These are phyloP conservation scores for Telenomus remus DNA, from an alignment of 1,140 invertebrate species.

Conservation along the genomic window DNA sequence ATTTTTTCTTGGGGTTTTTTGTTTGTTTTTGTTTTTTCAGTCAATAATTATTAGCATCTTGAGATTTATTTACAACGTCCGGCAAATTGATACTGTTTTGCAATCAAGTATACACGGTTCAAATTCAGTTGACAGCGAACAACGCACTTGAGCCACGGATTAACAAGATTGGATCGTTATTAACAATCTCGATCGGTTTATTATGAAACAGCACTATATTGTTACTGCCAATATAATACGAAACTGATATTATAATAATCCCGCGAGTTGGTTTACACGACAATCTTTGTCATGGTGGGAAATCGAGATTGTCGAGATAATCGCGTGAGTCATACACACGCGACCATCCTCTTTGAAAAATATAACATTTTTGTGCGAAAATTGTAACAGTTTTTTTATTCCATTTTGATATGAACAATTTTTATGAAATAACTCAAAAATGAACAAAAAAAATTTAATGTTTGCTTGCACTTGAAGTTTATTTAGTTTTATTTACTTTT, in stretches of 20 bases:
- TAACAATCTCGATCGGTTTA: constrained; percentile 20
- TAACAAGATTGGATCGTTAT: constrained; percentile 39
- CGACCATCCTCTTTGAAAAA: not conserved
- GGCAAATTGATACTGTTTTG: constrained; percentile 13
- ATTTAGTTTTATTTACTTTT: no score
- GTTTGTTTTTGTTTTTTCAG: no score
- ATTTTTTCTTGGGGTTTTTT: no score
- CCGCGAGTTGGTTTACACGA: constrained; percentile 11
- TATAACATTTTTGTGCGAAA: no score
- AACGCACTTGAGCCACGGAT: constrained; percentile 5
- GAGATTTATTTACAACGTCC: constrained; percentile 5
- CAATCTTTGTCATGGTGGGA: constrained; percentile 10
- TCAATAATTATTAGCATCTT: no score
- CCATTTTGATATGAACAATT: no score
- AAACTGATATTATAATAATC: constrained; percentile 31
- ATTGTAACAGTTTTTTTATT: no score
- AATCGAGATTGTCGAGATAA: constrained; percentile 15
- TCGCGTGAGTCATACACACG: constrained; percentile 7
- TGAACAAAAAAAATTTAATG: no score
- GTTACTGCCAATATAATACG: constrained; percentile 31
- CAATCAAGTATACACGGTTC: constrained; percentile 5
- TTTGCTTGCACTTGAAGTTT: no score
- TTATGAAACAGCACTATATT: constrained; percentile 34
- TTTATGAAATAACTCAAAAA: no score
- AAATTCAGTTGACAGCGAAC: constrained; percentile 5